These are phyloP conservation scores for Oreochromis niloticus DNA, from an alignment of 2,113 vertebrate species.

Conservation along the genomic window DNA sequence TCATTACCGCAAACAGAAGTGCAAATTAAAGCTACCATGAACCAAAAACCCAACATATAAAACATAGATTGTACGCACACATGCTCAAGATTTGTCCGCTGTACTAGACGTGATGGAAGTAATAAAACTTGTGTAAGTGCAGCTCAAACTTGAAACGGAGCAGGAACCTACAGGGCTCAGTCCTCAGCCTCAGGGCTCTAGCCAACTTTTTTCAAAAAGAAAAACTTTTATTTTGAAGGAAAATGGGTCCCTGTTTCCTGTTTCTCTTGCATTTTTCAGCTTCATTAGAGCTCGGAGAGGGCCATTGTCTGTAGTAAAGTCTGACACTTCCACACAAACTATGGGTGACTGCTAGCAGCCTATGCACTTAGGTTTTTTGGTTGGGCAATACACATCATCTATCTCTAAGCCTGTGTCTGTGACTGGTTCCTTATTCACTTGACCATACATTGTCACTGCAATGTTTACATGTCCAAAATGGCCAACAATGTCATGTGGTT, in stretches of 20 bases:
- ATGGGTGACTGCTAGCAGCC: too few species aligned
- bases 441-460: neutral
- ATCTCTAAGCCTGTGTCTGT: neutral
- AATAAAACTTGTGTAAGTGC: neutral
- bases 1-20: neutral
- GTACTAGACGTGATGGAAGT: neutral
- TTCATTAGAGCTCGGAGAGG: neutral
- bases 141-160: neutral
- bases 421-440: neutral
- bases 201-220: neutral
- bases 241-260: neutral
- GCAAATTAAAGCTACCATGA: neutral
- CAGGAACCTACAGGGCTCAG: neutral
- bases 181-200: neutral
- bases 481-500: neutral
- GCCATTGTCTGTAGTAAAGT: neutral
- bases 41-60: neutral
- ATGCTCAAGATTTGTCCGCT: neutral
- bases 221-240: neutral
- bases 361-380: neutral
- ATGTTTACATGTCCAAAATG: neutral
- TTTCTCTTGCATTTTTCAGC: neutral
- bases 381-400: neutral
- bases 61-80: neutral
- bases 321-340: neutral